These are phyloP conservation scores for Andrena fulva DNA, from an alignment of 2,888 invertebrate species.

Conservation along the genomic window DNA sequence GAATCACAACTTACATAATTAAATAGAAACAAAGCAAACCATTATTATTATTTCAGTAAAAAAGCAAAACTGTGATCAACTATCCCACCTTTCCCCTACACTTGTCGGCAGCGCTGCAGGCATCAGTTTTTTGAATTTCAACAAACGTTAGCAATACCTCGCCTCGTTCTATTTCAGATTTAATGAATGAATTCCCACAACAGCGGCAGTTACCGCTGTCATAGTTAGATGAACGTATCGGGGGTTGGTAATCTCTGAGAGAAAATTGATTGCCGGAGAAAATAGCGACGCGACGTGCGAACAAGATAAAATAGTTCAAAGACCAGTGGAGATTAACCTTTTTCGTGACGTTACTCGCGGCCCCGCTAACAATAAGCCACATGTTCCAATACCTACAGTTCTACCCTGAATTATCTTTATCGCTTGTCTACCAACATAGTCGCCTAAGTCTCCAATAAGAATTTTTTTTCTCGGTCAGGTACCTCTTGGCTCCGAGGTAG, in stretches of 20 bases:
- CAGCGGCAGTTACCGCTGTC: background rate
- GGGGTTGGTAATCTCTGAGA: background rate
- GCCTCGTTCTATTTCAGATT: background rate
- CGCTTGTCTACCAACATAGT: slow-evolving; percentile 1
- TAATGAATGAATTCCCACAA: background rate
- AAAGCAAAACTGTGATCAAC: too few relatives aligned
- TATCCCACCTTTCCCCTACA: too few relatives aligned
- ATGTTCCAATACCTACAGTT: slow-evolving; percentile 12
- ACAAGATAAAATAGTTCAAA: slow-evolving; percentile 11
- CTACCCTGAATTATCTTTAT: slow-evolving; percentile 45
- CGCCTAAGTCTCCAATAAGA: slow-evolving; percentile 31
- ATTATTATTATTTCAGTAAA: too few relatives aligned
- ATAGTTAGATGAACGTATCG: background rate
- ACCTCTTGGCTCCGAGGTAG: slow-evolving; percentile 8
- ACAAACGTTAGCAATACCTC: background rate
- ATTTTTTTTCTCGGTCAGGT: slow-evolving; percentile 6
- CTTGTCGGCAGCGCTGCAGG: too few relatives aligned
- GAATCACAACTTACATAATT: too few relatives aligned
- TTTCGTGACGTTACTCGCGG: slow-evolving; percentile 7
- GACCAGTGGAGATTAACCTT: slow-evolving; percentile 1
- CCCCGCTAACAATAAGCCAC: slow-evolving; percentile 1
- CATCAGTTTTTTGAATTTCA: background rate
- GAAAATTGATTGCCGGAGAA: background rate
- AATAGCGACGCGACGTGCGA: background rate
- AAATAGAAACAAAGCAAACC: too few relatives aligned